Evolutionary conservation across 1,140 invertebrate genomes (phyloP).

Genomic region (Propsilocerus akamusi): DNA sequence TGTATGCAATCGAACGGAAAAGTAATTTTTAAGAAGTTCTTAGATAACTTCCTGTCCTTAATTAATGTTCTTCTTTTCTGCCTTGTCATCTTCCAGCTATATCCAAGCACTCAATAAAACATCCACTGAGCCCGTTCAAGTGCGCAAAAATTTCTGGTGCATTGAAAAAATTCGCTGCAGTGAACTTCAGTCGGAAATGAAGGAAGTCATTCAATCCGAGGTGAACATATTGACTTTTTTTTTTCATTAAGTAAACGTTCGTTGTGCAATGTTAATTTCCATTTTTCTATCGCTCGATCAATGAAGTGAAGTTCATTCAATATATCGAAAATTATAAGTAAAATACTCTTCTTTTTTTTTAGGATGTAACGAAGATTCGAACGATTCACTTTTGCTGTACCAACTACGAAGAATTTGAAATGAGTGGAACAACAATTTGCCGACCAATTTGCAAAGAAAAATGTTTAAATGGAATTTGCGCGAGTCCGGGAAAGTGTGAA

Average conservation of each 20-base stretch:
- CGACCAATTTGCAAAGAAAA: no score
- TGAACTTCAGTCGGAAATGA: background rate
- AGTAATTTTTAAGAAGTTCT: background rate
- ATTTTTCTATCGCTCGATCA: background rate
- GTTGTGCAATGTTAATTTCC: background rate
- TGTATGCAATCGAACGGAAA: background rate
- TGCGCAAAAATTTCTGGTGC: background rate
- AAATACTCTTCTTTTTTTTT: background rate
- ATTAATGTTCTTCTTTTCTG: background rate
- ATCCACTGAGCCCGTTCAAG: background rate
- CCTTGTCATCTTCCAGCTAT: background rate
- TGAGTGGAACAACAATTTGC: background rate
- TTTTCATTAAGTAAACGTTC: background rate
- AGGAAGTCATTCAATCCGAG: background rate
- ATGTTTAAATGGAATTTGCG: no score
- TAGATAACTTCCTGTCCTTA: background rate
- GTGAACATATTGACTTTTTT: background rate
- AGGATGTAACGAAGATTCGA: background rate
- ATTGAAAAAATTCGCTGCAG: background rate
- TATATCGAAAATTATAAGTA: no score
- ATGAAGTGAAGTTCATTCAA: no score
- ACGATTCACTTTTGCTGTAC: background rate
- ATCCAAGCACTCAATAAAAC: background rate
- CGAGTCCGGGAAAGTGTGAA: no score
- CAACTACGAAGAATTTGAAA: constrained; percentile 1